phyloP scores from a whole-genome alignment of 2,888 invertebrate genomes.

The Apotomis turbidana region DNA sequence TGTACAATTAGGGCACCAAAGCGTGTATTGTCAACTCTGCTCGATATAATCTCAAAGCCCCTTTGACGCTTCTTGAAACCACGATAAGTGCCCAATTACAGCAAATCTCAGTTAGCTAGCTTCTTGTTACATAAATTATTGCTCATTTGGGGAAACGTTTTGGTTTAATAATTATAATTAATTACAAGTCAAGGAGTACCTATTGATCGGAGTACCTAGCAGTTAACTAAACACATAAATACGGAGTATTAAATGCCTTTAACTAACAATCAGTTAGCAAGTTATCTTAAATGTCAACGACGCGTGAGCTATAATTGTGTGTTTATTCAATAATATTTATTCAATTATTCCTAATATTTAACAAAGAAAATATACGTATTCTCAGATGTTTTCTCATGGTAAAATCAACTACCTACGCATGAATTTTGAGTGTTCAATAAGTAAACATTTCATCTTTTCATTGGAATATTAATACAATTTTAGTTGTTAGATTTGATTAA shows the following conservation, averaged over 20 bases:
- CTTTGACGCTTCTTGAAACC: constrained; percentile 30
- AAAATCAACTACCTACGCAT: too few relatives aligned
- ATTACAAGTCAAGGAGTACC: not conserved
- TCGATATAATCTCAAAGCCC: constrained; percentile 36
- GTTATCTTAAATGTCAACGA: too few relatives aligned
- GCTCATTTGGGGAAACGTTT: constrained; percentile 41
- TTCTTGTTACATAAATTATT: constrained; percentile 43
- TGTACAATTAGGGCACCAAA: constrained; percentile 32
- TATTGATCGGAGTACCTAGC: not conserved
- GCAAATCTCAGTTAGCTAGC: constrained; percentile 25
- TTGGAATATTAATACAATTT: too few relatives aligned
- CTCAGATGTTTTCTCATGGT: too few relatives aligned
- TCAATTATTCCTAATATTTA: too few relatives aligned
- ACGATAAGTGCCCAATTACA: constrained; percentile 39
- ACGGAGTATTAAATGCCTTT: too few relatives aligned
- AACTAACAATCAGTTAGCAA: too few relatives aligned
- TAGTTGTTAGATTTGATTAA: too few relatives aligned
- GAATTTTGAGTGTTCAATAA: not conserved
- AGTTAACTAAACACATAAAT: too few relatives aligned
- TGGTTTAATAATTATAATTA: constrained; percentile 41
- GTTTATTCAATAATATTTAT: too few relatives aligned
- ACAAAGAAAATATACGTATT: too few relatives aligned
- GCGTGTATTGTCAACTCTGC: constrained; percentile 31
- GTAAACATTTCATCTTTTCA: not conserved
- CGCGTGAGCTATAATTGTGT: too few relatives aligned